Conservation (phyloP, 2,113 vertebrate species). For the Zingel zingel region DNA sequence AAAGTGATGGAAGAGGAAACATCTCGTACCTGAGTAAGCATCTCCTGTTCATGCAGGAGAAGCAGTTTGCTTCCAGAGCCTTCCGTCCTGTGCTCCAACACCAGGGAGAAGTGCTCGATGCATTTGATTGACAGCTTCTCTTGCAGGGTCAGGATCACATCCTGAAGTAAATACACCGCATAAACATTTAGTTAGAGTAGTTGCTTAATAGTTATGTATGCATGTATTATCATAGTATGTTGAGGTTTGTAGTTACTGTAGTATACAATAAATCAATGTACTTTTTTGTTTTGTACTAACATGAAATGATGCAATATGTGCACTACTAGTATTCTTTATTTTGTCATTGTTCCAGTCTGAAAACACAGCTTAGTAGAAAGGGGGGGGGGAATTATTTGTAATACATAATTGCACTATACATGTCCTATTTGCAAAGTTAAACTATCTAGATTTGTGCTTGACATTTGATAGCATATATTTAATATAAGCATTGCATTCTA, state of each 20-base stretch:
- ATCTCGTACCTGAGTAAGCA: constrained; percentile 91
- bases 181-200: background rate
- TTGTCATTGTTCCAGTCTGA: no score
- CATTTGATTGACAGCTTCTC: constrained; percentile 98
- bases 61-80: constrained; percentile 90
- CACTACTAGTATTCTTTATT: no score
- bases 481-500: background rate
- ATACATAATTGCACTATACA: no score
- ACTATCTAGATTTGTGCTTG: no score
- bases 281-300: no score
- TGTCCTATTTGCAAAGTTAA: no score
- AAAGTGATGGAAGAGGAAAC: constrained; percentile 7
- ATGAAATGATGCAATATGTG: no score
- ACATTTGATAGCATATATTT: background rate
- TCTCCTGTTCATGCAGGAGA: constrained; percentile 97
- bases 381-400: no score
- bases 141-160: constrained; percentile 97
- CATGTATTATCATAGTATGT: no score
- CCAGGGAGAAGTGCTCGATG: constrained; percentile 97
- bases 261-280: no score
- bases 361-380: no score
- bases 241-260: no score
- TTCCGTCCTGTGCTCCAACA: constrained; percentile 92
- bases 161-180: constrained; percentile 79
- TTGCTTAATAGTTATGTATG: background rate